A percentile compares a stretch with the other conserved stretches of the same genome.
These are phyloP conservation scores for Amblyjoppa proteus DNA, from an alignment of 2,888 invertebrate genomes.

Conservation along the genomic window DNA sequence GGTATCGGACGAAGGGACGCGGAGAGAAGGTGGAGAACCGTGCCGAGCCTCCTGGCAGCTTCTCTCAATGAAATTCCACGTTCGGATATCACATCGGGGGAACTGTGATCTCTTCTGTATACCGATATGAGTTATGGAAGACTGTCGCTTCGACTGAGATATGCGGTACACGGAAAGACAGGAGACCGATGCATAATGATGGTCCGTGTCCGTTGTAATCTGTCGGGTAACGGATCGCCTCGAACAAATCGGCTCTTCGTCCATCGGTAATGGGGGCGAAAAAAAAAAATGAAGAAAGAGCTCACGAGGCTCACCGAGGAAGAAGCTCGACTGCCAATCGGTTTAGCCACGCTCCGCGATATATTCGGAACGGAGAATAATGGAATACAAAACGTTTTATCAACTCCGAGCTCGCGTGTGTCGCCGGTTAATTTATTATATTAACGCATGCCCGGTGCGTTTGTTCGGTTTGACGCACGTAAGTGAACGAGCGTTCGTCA, in stretches of 20 bases:
- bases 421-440: slow-evolving; percentile 51
- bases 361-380: slow-evolving; percentile 10
- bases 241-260: slow-evolving; percentile 64
- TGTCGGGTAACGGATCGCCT: slow-evolving; percentile 56
- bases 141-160: slow-evolving; percentile 31
- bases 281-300: not conserved
- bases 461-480: slow-evolving; percentile 63
- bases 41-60: slow-evolving; percentile 47
- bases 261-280: slow-evolving; percentile 13
- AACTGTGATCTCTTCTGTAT: not conserved
- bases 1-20: slow-evolving; percentile 56
- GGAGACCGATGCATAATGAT: slow-evolving; percentile 46
- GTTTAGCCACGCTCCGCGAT: slow-evolving; percentile 55
- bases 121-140: slow-evolving; percentile 13
- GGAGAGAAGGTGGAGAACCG: slow-evolving; percentile 42
- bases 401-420: slow-evolving; percentile 8
- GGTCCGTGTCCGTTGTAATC: slow-evolving; percentile 59
- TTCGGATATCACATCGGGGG: not conserved
- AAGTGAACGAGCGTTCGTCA: slow-evolving; percentile 54
- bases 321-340: slow-evolving; percentile 53
- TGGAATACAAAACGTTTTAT: slow-evolving; percentile 44
- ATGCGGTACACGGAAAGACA: slow-evolving; percentile 16
- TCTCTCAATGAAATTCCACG: slow-evolving; percentile 64
- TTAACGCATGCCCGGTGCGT: slow-evolving; percentile 46
- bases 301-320: slow-evolving; percentile 5